A percentile compares a stretch with the other conserved stretches of the same genome.
Evolutionary conservation across 2,888 invertebrate genomes (phyloP).

Genomic region (Pheosia gnoma): DNA sequence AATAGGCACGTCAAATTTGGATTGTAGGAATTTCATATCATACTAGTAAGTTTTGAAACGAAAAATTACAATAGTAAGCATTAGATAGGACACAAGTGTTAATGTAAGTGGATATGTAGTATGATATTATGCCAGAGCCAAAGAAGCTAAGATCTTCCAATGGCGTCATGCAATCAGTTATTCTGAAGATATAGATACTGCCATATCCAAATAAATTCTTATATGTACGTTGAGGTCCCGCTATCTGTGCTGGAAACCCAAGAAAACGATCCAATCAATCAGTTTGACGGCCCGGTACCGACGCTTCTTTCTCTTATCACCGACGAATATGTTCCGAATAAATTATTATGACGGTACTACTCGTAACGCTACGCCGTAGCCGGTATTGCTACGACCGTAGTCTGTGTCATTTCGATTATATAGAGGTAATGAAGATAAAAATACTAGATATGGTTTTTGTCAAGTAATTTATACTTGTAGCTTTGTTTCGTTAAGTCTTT

Average conservation of each 20-base stretch:
- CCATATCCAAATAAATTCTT: neutral
- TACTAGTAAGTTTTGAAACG: too few species aligned
- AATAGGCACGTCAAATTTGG: neutral
- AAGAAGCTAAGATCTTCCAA: neutral
- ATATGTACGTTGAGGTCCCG: constrained; percentile 6
- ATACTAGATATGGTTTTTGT: too few species aligned
- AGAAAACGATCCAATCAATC: constrained; percentile 46
- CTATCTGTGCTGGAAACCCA: constrained; percentile 31
- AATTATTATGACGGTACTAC: constrained; percentile 31
- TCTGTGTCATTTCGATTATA: neutral
- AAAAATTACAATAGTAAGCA: too few species aligned
- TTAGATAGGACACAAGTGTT: too few species aligned
- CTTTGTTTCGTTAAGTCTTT: too few species aligned
- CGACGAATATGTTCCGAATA: constrained; percentile 37
- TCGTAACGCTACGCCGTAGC: constrained; percentile 20
- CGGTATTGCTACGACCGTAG: constrained; percentile 12
- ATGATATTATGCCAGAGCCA: too few species aligned
- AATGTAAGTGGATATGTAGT: too few species aligned
- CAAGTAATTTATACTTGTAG: too few species aligned
- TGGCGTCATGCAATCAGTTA: neutral
- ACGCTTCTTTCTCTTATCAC: constrained; percentile 41
- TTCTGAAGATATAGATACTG: neutral
- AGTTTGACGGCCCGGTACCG: constrained; percentile 39
- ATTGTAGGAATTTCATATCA: too few species aligned
- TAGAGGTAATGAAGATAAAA: too few species aligned